Base-by-base conservation (phyloP, 2,113 vertebrate genomes). In the Sylvietta virens region DNA sequence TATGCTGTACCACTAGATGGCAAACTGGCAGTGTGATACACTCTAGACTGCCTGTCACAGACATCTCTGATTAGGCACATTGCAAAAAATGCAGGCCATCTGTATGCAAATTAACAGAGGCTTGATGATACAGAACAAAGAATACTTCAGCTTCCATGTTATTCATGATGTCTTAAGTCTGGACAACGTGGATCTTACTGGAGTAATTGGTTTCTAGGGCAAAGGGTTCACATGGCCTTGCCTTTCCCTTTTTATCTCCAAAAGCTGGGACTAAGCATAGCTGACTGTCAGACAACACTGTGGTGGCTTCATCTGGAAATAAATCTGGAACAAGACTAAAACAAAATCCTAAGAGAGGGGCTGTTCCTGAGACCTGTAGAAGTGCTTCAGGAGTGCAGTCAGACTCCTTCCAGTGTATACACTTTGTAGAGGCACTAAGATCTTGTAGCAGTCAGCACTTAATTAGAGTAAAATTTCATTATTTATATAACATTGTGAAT, bases 1-100 rank as follows among this genome's bases (percentile, higher is more conserved):
- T 85, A 51, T 31, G 8, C 7, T 89, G 7, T 39, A 57, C 94
- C 96, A 77, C 96, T 97, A 97, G 96, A 95, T 97, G 96, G 96
- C 94, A 96, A 94, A 93, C 60, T 80, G 92, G 77, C 37, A 90
- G 82, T 96, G 76, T 71, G 76, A 78, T 90, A 81, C 17, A 27
- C 51, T 78, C 50, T 73, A 81, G 39, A 5, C 44, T 77, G 58
- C 39, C 54, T 47, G 39, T 21, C 81, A 37, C 0, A 2, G 39
- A 57, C 48, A 44, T 53, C n/a, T 86, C 70, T 58, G 76, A 77
- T 88, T 11, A 85, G 23, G 42, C 39, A 11, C 44, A 35, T 9
- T 44, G 61, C 10, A 3, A 80, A 73, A 81, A 73, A 44, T 0
- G 0, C 23, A 30, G 40, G 31, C 26, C 81, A 39, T 57, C 70